Conservation (phyloP, 2,113 vertebrate species). For the Turdus rufiventris region DNA sequence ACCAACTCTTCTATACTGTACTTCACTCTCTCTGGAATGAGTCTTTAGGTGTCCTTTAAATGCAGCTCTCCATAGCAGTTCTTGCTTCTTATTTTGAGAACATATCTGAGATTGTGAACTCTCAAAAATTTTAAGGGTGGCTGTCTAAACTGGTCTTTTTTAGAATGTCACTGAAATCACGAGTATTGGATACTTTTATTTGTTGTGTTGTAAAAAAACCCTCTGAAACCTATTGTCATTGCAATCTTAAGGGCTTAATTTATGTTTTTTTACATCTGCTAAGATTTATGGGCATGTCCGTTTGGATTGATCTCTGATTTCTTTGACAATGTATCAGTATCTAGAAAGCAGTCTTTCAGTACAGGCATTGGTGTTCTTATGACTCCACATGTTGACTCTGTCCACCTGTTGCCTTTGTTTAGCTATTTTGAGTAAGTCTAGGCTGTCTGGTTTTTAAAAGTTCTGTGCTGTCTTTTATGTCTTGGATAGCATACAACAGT, state of each 20-base stretch:
- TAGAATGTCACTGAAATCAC: background rate
- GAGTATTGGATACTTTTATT: background rate
- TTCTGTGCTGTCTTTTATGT: background rate
- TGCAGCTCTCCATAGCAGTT: background rate
- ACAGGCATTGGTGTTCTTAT: background rate
- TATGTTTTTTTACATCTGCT: background rate
- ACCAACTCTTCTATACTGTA: background rate
- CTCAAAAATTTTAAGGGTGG: background rate
- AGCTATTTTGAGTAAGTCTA: background rate
- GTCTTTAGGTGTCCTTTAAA: background rate
- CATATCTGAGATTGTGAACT: background rate
- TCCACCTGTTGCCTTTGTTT: background rate
- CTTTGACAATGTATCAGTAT: background rate
- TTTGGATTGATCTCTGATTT: background rate
- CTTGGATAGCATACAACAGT: background rate
- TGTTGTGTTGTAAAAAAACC: background rate
- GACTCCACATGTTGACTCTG: fast-evolving
- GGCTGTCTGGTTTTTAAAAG: background rate
- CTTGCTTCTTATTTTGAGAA: background rate
- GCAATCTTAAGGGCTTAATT: background rate
- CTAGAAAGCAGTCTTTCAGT: background rate
- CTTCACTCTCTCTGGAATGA: background rate
- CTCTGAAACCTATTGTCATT: background rate
- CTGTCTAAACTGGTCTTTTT: background rate
- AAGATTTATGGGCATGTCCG: fast-evolving